Evolutionary conservation across 2,888 invertebrate genomes (phyloP), one percentile per base, ranked within the genome.

Genomic region (Agrotis exclamationis): DNA sequence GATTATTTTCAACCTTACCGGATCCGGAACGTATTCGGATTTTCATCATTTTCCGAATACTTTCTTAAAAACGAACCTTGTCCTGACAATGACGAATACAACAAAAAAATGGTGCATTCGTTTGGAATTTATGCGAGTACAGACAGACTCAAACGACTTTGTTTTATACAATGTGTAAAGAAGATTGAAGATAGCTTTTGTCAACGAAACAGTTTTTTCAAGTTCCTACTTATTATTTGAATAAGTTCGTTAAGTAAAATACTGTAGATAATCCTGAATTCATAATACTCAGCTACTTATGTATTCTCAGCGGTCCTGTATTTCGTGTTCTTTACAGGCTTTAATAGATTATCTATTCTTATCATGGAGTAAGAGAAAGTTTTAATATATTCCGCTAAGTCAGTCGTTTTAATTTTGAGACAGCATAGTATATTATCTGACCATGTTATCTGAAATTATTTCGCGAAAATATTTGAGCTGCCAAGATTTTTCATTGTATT

Each of bases 301-400:
- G 79, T 74, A 80, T 80, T 80, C 80, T 68, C 28, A 58, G n/a
- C 56, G 50, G 50, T 59, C 50, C 54, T 69, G 54, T 56, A 68
- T 78, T 81, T 74, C 67, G 76, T 80, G 63, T 74, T 74, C 68
- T 74, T 71, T 66, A 53, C 63, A 63, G 60, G 59, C 68, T 82
- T 81, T 66, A 71, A 74, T 82, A 71, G 68, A 82, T 82, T 82
- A 74, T 62, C 82, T 80, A 70, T 74, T 80, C 82, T 80, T 67
- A 69, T 79, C 63, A 65, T 69, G 70, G 16, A 54, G 45, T 57
- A 33, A 51, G 60, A 51, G 47, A 53, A 74, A 82, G 57, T 78
- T 80, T 82, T 71, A 80, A 82, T 78, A 54, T 74, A 80, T 80
- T 80, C 79, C 58, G 57, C 54, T 62, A 59, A 56, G 67, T 66